Evolutionary conservation across 37 sponge, comb jelly and placozoan genomes (phyloP), one percentile per base, ranked within the genome.

Genomic region (Ianthella basta): DNA sequence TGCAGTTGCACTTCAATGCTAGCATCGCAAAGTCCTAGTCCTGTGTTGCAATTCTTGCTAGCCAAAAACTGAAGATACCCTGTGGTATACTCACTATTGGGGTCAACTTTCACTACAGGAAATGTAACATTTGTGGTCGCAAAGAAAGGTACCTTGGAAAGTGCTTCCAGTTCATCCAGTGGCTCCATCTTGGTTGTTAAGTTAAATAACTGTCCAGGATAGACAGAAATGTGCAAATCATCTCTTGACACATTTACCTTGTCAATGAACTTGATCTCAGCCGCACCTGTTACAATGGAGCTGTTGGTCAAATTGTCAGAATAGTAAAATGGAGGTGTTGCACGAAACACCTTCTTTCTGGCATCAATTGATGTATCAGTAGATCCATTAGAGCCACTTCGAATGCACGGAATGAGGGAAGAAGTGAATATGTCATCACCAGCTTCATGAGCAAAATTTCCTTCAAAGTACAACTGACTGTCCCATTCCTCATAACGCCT

Each of bases 141-240:
- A 30, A 30, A 69, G 34, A 69, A 69, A 1, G 70, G 33, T 1
- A 32, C 34, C 10, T 30, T 69, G 25, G 34, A 18, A 10, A 18
- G 12, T 69, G 4, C 34, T 34, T 30, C 34, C 70, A 69, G 4
- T 30, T 69, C 70, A 69, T 69, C 70, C 34, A 32, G 18, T 18
- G 70, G 70, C 29, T 30, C 4, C 18, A 69, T 34, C 10, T 30
- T 13, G 70, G 18, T n/a, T n/a, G 34, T 30, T 18, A 69, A 33
- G 70, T 69, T 69, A 30, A 34, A 30, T 30, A 69, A 1, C 33
- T 69, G 35, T 69, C 70, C 70, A 30, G 70, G 70, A 30, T 34
- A 44, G 6, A 44, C 3, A 10, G 50, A 44, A 44, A 44, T 10
- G 50, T 44, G 50, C 50, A 44, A 44, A 10, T 10, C 50, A 44